Percentiles rank a stretch among this genome's conserved stretches.
Conservation (phyloP, 2,797 vertebrate species). For the Sphenopsis melanotis region DNA sequence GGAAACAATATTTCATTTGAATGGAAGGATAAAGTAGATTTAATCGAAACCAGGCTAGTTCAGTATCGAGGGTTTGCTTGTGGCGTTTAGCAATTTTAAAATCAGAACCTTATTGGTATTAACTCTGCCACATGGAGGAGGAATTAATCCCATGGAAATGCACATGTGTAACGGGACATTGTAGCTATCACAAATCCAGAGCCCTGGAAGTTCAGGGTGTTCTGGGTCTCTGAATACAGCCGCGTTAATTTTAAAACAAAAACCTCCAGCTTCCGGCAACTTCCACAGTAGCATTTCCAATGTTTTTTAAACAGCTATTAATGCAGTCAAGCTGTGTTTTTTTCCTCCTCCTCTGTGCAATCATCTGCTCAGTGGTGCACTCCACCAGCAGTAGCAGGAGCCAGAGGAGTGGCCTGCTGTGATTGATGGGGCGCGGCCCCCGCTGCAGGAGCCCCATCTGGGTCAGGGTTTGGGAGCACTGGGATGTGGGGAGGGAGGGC, state of each 20-base stretch:
- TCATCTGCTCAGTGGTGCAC: constrained; percentile 69
- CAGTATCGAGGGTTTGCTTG: neutral
- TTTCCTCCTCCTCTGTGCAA: constrained; percentile 45
- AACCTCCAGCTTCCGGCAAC: constrained; percentile 34
- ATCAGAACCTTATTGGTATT: neutral
- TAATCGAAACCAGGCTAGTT: constrained; percentile 22
- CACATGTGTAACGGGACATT: neutral
- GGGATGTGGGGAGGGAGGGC: constrained; percentile 76
- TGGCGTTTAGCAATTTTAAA: neutral
- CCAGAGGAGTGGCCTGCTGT: constrained; percentile 74
- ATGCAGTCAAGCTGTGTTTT: constrained; percentile 45
- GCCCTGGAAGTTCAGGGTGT: neutral
- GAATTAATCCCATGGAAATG: neutral
- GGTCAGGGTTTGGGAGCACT: constrained; percentile 74
- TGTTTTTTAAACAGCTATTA: constrained; percentile 73
- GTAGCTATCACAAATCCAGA: neutral
- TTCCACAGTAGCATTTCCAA: constrained; percentile 47
- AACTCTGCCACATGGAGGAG: neutral
- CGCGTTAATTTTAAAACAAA: constrained; percentile 61
- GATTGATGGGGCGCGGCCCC: constrained; percentile 72
- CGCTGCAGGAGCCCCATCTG: constrained; percentile 71
- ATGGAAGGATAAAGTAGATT: constrained; percentile 6
- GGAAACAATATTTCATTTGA: constrained; percentile 34
- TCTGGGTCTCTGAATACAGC: constrained; percentile 14
- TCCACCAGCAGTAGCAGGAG: constrained; percentile 52